Percentiles rank a stretch among this genome's conserved stretches.
phyloP scores from a whole-genome alignment of 2,888 invertebrate genomes.

The Rotaria sp. region DNA sequence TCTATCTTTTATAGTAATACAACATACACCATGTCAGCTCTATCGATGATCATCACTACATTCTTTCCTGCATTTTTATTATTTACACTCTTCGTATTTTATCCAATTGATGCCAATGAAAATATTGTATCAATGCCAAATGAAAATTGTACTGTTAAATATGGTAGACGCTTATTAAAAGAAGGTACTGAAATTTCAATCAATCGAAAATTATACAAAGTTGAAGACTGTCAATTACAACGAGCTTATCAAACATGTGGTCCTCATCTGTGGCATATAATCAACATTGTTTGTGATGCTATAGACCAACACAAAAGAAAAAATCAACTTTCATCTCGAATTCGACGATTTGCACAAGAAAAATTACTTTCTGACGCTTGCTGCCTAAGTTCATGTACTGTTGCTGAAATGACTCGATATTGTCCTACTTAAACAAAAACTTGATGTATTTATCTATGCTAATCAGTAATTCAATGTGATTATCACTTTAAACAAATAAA shows the following conservation, averaged over 20 bases:
- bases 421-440: not conserved
- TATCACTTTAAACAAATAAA: too few relatives aligned
- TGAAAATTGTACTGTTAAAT: not conserved
- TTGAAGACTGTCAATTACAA: not conserved
- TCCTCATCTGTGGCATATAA: not conserved
- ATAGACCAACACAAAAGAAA: not conserved
- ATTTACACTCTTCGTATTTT: not conserved
- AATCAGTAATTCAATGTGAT: not conserved
- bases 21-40: too few relatives aligned
- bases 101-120: not conserved
- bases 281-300: not conserved
- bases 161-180: not conserved
- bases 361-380: not conserved
- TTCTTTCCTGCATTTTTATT: not conserved
- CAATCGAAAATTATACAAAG: not conserved
- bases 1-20: too few relatives aligned
- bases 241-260: not conserved
- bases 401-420: not conserved
- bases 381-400: not conserved
- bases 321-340: not conserved
- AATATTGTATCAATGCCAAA: too few relatives aligned
- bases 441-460: not conserved
- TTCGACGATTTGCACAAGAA: not conserved
- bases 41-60: too few relatives aligned
- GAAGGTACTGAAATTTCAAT: not conserved